Base-by-base conservation (phyloP, 1,140 invertebrate species). In the Cydia pomonella region DNA sequence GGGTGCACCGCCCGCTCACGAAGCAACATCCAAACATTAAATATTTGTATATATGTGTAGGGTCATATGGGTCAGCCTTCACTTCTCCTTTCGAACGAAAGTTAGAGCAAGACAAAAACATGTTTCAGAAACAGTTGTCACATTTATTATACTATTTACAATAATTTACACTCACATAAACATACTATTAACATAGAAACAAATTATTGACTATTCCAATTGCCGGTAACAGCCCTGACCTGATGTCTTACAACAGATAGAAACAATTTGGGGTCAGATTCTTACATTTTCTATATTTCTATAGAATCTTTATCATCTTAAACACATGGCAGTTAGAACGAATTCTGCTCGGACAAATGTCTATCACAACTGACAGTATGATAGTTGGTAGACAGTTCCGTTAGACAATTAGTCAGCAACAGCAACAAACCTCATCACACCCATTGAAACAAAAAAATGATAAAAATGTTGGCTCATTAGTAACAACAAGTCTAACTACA, bases 81-180 rank as follows among this genome's bases (percentile, higher is more conserved):
- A 76, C 80, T 74, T 33, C 79, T 74, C 73, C 79, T 84, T 84
- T 84, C 77, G 13, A 23, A 4, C 10, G 77, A 84, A 84, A 84
- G 83, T 84, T 44, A 69, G 80, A 78, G 76, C 73, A 83, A 84
- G 79, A 77, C 79, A 69, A 69, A 69, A 69, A 69, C 64, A 69
- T 33, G 9, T 69, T 69, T 69, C n/a, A 23, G 18, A 33, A 69
- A 69, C 64, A 69, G 29, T 69, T 69, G 27, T 33, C 64, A 69
- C 27, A 33, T 69, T 69, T 69, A 69, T 69, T 69, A 29, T 29
- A 29, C 27, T 69, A 41, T n/a, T 69, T 33, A 69, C 64, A 69
- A 69, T 69, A 69, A 69, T 69, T 69, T 69, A 69, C 64, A 69
- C 27, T 69, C 64, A 33, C 29, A 69, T 27, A 69, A 59, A 33